Evolutionary conservation across 2,797 vertebrate species (phyloP).

Genomic region (Microctenopoma steveboyesi): DNA sequence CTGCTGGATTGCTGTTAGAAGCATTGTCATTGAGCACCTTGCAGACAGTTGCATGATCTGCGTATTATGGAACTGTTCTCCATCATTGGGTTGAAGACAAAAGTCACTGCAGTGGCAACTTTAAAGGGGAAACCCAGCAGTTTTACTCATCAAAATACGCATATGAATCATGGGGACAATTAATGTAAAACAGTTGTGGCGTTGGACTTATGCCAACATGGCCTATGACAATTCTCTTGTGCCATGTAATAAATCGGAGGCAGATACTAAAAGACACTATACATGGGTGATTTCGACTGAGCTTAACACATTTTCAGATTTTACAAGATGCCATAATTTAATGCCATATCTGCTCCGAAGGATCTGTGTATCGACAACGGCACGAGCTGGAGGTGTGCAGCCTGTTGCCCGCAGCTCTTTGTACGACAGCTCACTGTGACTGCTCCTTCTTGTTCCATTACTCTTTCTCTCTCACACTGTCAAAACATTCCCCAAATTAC

Average conservation of each 20-base stretch:
- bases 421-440: background rate
- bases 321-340: too few species aligned
- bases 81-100: constrained; percentile 14
- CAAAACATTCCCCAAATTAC: background rate
- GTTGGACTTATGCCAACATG: background rate
- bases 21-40: constrained; percentile 5
- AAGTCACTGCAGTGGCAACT: background rate
- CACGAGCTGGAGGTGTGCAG: background rate
- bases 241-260: too few species aligned
- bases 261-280: background rate
- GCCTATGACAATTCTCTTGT: background rate
- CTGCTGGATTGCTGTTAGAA: constrained; percentile 5
- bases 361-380: background rate
- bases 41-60: constrained; percentile 1
- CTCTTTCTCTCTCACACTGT: background rate
- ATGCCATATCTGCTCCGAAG: background rate
- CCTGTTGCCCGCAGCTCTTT: background rate
- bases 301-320: too few species aligned
- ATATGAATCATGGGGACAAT: background rate
- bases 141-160: constrained; percentile 12
- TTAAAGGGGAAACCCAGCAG: constrained; percentile 13
- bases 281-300: background rate
- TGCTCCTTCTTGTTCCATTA: background rate
- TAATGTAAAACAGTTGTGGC: background rate
- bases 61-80: constrained; percentile 20